Evolutionary conservation across 2,797 vertebrate species (phyloP).

Genomic region (Peromyscus melanophrys): DNA sequence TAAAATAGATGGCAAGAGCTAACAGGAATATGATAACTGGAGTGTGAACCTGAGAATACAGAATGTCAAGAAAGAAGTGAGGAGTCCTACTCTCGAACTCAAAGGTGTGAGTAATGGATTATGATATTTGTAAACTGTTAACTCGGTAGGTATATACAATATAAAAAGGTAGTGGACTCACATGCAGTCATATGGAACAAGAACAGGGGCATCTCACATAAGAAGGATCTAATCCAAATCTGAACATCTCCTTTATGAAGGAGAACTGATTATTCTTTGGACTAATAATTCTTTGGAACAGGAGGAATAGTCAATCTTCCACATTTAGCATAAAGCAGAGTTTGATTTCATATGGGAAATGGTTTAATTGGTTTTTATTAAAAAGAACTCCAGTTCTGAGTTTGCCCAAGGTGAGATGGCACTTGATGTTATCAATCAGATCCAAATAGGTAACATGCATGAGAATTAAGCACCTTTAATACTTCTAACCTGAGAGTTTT

Average conservation of each 20-base stretch:
- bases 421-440: neutral
- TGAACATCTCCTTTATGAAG: neutral
- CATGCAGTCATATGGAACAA: neutral
- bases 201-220: neutral
- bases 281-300: neutral
- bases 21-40: neutral
- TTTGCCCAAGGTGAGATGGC: neutral
- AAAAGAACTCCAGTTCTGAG: conserved; percentile 20
- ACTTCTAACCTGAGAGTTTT: conserved; percentile 19
- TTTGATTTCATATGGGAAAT: conserved; percentile 11
- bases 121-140: conserved; percentile 24
- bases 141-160: neutral
- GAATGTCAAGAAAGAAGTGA: conserved; percentile 29
- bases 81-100: neutral
- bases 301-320: neutral
- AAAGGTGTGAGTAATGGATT: neutral
- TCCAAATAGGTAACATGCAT: neutral
- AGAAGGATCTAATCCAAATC: neutral
- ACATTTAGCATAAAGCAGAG: conserved; percentile 7
- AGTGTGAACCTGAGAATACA: neutral
- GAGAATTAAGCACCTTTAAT: conserved; percentile 29
- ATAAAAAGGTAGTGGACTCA: neutral
- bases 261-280: neutral
- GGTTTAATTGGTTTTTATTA: neutral
- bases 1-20: neutral